These are phyloP conservation scores for Gymnobelideus leadbeateri DNA, from an alignment of 2,113 vertebrate genomes.

Conservation along the genomic window DNA sequence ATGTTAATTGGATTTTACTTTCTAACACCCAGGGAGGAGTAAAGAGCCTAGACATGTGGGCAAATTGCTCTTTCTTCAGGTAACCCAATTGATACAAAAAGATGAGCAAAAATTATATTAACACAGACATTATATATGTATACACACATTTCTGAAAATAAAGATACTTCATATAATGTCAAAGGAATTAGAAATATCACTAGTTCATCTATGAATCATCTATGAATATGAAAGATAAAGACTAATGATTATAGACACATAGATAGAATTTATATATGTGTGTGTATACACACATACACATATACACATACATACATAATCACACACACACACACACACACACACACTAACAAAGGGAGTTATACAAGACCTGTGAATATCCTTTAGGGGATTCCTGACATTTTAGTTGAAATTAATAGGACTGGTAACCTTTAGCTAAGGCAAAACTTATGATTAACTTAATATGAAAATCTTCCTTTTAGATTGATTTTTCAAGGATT, in stretches of 20 bases:
- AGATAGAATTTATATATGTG: background rate
- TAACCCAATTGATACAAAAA: background rate
- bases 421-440: background rate
- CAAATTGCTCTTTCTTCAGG: background rate
- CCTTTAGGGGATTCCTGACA: background rate
- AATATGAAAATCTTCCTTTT: background rate
- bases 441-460: constrained; percentile 26
- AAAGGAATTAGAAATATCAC: background rate
- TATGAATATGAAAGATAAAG: background rate
- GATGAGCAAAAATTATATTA: background rate
- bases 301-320: no score
- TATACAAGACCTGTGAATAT: background rate
- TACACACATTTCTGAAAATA: background rate
- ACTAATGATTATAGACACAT: background rate
- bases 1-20: background rate
- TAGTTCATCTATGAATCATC: background rate
- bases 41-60: background rate
- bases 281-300: no score
- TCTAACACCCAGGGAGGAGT: background rate
- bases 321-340: no score
- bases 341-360: background rate
- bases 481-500: constrained; percentile 36
- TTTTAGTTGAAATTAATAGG: constrained; percentile 26
- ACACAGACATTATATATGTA: background rate
- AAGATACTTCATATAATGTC: background rate